Conservation (phyloP, 2,797 vertebrate genomes). For the Microhierax caerulescens region DNA sequence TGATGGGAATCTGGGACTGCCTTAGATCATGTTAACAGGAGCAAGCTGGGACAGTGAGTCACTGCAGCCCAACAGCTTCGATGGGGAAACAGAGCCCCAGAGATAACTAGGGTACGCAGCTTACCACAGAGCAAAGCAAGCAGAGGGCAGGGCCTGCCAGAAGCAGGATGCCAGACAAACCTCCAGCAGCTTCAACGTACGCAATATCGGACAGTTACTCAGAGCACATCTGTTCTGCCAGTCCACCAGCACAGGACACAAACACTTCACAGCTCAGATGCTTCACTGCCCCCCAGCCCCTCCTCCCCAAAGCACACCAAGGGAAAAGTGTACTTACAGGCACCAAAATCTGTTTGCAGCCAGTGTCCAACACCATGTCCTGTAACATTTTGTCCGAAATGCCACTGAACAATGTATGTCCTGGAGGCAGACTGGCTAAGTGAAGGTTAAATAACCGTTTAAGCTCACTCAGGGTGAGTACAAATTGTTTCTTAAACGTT, state of each 20-base stretch:
- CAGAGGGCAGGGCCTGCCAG: background rate
- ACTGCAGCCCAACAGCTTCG: background rate
- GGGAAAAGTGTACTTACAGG: slow-evolving; percentile 87
- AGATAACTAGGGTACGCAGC: background rate
- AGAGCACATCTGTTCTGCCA: background rate
- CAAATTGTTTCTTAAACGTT: slow-evolving; percentile 91
- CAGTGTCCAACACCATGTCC: slow-evolving; percentile 88
- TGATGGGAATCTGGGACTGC: background rate
- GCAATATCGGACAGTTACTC: background rate
- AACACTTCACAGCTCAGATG: background rate
- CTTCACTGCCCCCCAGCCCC: background rate
- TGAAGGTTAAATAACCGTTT: slow-evolving; percentile 96
- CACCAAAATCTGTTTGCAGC: slow-evolving; percentile 96
- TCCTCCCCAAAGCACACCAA: background rate
- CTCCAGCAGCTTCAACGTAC: background rate
- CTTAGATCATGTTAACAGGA: background rate
- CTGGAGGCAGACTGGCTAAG: slow-evolving; percentile 90
- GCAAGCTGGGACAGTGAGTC: background rate
- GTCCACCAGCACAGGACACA: background rate
- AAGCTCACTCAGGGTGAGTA: slow-evolving; percentile 94
- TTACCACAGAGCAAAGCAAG: background rate
- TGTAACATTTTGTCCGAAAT: slow-evolving; percentile 95
- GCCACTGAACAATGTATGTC: slow-evolving; percentile 85
- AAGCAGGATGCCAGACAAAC: background rate
- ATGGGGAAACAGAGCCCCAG: background rate